Evolutionary conservation across 1,140 invertebrate species (phyloP), one percentile per base, ranked within the genome.

Genomic region (Drosophila sp.): DNA sequence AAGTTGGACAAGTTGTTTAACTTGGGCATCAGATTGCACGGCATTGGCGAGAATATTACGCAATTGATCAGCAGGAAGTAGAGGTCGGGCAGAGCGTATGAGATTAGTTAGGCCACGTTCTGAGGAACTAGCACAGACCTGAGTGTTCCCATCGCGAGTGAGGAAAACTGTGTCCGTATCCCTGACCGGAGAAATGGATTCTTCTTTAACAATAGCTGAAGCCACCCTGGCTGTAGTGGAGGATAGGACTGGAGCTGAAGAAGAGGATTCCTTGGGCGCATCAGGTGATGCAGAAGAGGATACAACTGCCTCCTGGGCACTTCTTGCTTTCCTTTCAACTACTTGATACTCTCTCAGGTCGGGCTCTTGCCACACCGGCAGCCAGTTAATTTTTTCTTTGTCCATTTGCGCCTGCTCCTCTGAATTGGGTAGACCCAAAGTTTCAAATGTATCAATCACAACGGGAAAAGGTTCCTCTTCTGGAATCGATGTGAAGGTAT

Each of bases 1-100:
- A 32, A 86, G 38, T 4, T 55, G 41, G 1, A 79, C 10, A 7
- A 86, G 38, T 0, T 56, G 41, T 25, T 5, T 8, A 7, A 86
- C 79, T 27, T 86, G 79, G 3, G 72, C 17, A 60, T 86, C 82
- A 50, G 44, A 50, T 7, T 83, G 60, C 1, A 33, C 30, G 2
- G 79, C 82, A 66, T 87, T 86, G 30, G 76, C 69, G 25, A 87
- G 10, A 5, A 87, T 86, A 11, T 86, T 86, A 11, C 63, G 47
- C 10, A 86, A 17, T 1, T 72, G 66, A 0, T 60, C 56, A 11
- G 32, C 47, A 0, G 83, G 83, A 11, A 86, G 17, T 2, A 83
- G 8, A 0, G 83, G 47, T 1, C 83, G 79, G 0, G 82, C 83
- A 10, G 76, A 69, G 1, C 76, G 68, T 8, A 86, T 58, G 29